Conservation (phyloP, 2,797 vertebrate species). For the Pelodytes ibericus region DNA sequence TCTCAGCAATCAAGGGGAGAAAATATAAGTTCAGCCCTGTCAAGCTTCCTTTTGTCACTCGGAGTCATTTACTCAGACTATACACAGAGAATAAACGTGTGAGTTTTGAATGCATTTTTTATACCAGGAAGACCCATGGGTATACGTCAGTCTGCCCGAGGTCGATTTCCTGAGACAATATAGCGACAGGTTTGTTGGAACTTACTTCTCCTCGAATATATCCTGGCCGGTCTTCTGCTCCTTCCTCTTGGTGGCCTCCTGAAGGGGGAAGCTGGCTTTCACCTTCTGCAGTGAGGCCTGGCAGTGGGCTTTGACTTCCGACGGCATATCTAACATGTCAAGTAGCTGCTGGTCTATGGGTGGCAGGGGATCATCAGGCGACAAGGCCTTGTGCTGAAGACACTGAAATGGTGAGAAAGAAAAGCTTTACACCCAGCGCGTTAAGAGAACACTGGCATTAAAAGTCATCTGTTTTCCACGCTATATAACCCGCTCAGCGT, state of each 20-base stretch:
- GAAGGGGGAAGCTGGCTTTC: conserved; percentile 85
- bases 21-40: too few species aligned
- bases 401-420: conserved; percentile 73
- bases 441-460: too few species aligned
- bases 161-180: neutral
- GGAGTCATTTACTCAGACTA: too few species aligned
- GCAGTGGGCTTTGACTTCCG: conserved; percentile 75
- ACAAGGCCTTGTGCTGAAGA: conserved; percentile 86
- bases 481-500: too few species aligned
- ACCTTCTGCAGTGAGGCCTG: conserved; percentile 78
- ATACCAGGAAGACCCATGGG: too few species aligned
- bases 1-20: too few species aligned
- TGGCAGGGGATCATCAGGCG: conserved; percentile 80
- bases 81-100: too few species aligned
- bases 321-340: conserved; percentile 78
- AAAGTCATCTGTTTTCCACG: too few species aligned
- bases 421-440: neutral
- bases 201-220: conserved; percentile 89
- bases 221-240: conserved; percentile 85
- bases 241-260: conserved; percentile 85
- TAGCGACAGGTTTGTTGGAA: conserved; percentile 30
- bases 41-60: too few species aligned
- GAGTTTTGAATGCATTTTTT: too few species aligned
- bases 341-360: conserved; percentile 81
- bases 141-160: too few species aligned